A percentile compares a stretch with the other conserved stretches of the same genome.
These are phyloP conservation scores for Sebastes iracundus DNA, from an alignment of 2,797 vertebrate species.

Conservation along the genomic window DNA sequence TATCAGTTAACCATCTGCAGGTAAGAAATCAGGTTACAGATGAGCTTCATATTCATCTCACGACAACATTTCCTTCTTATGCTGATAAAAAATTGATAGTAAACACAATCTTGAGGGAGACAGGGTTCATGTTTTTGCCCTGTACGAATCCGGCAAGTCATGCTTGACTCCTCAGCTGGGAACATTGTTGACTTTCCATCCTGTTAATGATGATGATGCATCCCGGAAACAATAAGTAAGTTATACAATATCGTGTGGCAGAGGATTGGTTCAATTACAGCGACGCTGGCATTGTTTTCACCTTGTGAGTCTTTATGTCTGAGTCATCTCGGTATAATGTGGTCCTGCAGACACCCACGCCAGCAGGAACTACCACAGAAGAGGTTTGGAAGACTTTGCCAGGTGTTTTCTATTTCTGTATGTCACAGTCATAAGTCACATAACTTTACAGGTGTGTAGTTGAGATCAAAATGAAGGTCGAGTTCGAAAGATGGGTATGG, in stretches of 20 bases:
- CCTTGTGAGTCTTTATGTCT: background rate
- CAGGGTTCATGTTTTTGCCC: background rate
- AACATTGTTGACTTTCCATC: background rate
- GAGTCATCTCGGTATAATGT: background rate
- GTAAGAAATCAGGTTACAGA: slow-evolving; percentile 17
- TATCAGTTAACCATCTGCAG: background rate
- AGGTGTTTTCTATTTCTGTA: too few relatives aligned
- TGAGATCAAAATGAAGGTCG: too few relatives aligned
- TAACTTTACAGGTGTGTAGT: too few relatives aligned
- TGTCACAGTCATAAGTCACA: too few relatives aligned
- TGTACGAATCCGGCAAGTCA: background rate
- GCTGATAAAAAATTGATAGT: too few relatives aligned
- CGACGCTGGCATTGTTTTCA: background rate
- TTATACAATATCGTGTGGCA: too few relatives aligned
- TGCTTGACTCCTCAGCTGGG: background rate
- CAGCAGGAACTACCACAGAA: background rate
- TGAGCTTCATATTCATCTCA: background rate
- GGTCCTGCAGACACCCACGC: background rate
- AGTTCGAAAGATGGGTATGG: too few relatives aligned
- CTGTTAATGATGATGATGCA: background rate
- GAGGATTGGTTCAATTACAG: background rate
- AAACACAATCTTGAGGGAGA: background rate
- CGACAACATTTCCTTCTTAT: background rate
- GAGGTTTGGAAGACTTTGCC: background rate
- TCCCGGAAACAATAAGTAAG: background rate